phyloP scores from a whole-genome alignment of 1,140 invertebrate genomes.

The Drosophila eugracilis region DNA sequence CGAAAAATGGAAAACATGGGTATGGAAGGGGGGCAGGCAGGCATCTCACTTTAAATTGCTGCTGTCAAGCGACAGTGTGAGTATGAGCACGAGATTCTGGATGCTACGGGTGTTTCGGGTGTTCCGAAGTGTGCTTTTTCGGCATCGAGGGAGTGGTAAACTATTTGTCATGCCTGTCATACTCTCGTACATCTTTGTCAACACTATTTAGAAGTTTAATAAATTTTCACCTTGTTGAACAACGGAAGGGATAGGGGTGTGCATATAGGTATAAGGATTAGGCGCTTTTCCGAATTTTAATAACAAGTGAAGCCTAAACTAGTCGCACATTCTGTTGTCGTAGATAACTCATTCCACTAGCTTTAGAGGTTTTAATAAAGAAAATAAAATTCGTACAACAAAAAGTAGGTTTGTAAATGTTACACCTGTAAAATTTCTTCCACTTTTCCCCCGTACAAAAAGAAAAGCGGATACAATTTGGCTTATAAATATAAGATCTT shows the following conservation, averaged over 20 bases:
- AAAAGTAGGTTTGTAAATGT: not conserved
- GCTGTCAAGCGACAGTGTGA: slow-evolving; percentile 59
- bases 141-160: slow-evolving; percentile 23
- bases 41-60: slow-evolving; percentile 73
- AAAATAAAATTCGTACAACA: no score
- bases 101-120: not conserved
- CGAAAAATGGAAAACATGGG: not conserved
- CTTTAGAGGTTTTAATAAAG: not conserved
- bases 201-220: slow-evolving; percentile 79
- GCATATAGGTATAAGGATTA: not conserved
- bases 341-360: not conserved
- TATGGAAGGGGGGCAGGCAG: not conserved
- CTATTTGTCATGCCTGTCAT: slow-evolving; percentile 81
- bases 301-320: not conserved
- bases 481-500: slow-evolving; percentile 27
- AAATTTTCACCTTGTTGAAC: slow-evolving; percentile 65
- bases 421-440: not conserved
- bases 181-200: slow-evolving; percentile 79
- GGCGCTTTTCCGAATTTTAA: slow-evolving; percentile 1
- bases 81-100: slow-evolving; percentile 11
- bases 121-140: not conserved
- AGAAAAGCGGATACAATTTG: not conserved
- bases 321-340: not conserved
- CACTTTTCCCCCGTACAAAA: no score
- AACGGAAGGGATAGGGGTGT: not conserved